Conservation (phyloP, 2,888 invertebrate genomes). For the Drosophila seclusa region DNA sequence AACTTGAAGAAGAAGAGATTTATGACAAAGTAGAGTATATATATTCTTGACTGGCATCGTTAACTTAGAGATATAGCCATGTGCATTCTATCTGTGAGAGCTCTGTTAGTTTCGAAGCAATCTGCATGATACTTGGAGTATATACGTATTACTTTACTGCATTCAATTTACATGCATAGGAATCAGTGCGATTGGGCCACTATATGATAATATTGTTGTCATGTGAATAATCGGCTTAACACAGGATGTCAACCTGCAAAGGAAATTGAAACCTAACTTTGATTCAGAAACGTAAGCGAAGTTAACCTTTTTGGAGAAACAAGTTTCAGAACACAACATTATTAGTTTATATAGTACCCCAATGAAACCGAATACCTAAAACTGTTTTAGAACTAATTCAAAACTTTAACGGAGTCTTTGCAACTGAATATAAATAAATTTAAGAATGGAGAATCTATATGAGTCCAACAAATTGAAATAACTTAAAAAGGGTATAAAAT, state of each 20-base stretch:
- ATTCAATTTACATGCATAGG: not conserved
- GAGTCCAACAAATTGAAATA: not conserved
- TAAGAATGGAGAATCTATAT: too few relatives aligned
- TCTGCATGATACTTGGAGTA: not conserved
- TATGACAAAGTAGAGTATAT: rapidly evolving
- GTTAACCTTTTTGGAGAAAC: not conserved
- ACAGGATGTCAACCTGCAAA: not conserved
- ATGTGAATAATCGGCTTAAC: not conserved
- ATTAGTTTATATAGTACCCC: not conserved
- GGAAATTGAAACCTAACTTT: not conserved
- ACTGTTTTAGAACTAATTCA: not conserved
- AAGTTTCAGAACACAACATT: rapidly evolving
- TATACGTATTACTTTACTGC: not conserved
- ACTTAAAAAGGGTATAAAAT: not conserved
- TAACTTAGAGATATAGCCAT: not conserved
- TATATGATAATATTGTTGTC: not conserved
- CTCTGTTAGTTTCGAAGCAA: not conserved
- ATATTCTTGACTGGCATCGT: not conserved
- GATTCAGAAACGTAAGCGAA: not conserved
- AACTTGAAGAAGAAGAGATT: not conserved
- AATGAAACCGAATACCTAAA: not conserved
- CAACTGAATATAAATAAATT: not conserved
- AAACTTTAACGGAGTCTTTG: not conserved
- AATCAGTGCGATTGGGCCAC: not conserved
- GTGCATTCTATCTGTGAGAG: not conserved